Evolutionary conservation across 2,888 invertebrate genomes (phyloP), one percentile per base, ranked within the genome.

Genomic region (Chouioia cunea): DNA sequence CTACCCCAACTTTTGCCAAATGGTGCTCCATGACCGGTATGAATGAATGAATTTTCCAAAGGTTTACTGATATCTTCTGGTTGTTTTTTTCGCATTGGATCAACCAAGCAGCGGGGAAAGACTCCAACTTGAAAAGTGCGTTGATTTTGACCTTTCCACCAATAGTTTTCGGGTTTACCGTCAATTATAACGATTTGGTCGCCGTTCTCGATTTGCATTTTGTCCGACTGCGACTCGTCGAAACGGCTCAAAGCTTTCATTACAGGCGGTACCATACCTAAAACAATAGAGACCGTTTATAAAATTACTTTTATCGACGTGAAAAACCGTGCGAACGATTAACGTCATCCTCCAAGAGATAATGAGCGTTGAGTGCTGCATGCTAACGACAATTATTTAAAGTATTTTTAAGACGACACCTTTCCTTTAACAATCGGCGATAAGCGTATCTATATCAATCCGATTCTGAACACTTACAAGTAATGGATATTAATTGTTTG

Each of bases 111-210:
- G 87, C 95, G 90, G 0, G 98, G 97, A 86, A 99, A 97, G 36
- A 92, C 86, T 10, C 96, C 98, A 64, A 99, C 92, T 80, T 95
- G 92, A 76, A 93, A 93, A 0, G 96, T 95, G 71, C 94, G 88
- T 83, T 95, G 93, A 85, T 96, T 97, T 86, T 99, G 99, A 0
- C 98, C 99, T 85, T 94, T 96, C 94, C 98, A 97, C 91, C 96
- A 95, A 81, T 94, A 96, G 74, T 94, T 88, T 77, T 98, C 97
- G 0, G 95, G 90, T 62, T 93, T 88, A 43, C 95, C 96, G 82
- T 97, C 97, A 75, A 97, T 93, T 53, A 98, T 91, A 12, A 94
- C 93, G 69, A 98, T 93, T 8, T 91, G 89, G 82, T 98, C 97
- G 0, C 94, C 95, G 2, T 91, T 89, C 71, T 94, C 92, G 63